Evolutionary conservation across 2,113 vertebrate genomes (phyloP), one percentile per base, ranked within the genome.

Genomic region (Callipepla californica): DNA sequence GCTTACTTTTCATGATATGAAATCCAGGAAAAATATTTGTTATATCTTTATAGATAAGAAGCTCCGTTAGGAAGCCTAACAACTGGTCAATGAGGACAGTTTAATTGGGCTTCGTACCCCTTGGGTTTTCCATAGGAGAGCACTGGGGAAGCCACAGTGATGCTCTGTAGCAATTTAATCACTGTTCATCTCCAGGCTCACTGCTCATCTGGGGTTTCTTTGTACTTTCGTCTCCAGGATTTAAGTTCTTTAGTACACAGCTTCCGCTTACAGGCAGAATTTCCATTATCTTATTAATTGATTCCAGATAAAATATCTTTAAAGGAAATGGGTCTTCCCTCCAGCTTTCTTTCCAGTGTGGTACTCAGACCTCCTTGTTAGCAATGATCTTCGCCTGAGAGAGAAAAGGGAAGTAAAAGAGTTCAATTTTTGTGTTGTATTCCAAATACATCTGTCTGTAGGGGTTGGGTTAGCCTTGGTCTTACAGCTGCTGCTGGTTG

Each of bases 401-500:
- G 13, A 86, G 76, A 57, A 86, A 53, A 82, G 44, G 44, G 13
- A 59, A 9, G 47, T 45, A 28, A 3, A 32, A 18, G 8, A 26
- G 4, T 36, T 36, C 8, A 0, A 53, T 68, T 73, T 2, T 1
- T 53, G 4, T 59, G 7, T 55, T 93, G 1, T 36, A 38, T 53
- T 78, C 45, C 42, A 75, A 11, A 30, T 53, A 30, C 15, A 78
- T 51, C 28, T 68, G 38, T 23, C 61, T 45, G 32, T 15, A 18
- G 0, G 1, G 1, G 4, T 28, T 73, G 17, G 25, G 4, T n/a
- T 62, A 28, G 10, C 61, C 59, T 48, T 55, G 32, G 18, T 61
- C 53, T 78, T 61, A 42, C 4, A 32, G 34, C 61, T 90, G 30
- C 36, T 69, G 16, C 50, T 58, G n/a, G 16, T 38, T 61, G 47